phyloP scores from a whole-genome alignment of 2,113 vertebrate species.

The Mus pahari region DNA sequence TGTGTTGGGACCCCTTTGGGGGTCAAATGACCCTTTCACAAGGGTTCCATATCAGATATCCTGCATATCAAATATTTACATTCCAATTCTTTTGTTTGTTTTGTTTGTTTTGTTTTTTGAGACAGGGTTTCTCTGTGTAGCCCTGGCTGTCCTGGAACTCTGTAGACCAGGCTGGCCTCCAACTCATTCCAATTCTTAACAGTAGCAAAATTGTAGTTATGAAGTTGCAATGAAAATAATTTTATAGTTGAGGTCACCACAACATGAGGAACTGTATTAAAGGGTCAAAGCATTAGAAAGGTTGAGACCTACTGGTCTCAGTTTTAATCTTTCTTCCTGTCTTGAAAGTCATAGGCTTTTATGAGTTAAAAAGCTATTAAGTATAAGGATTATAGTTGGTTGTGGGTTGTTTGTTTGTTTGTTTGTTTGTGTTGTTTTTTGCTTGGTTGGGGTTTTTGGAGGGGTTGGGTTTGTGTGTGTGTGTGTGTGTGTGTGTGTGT shows the following conservation, averaged over 20 bases:
- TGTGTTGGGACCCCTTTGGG: not conserved
- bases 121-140: too few species aligned
- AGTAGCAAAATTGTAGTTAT: not conserved
- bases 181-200: not conserved
- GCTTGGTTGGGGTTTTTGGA: too few species aligned
- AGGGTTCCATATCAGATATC: not conserved
- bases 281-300: not conserved
- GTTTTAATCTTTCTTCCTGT: not conserved
- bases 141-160: too few species aligned
- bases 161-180: too few species aligned
- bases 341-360: not conserved
- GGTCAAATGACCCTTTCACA: not conserved
- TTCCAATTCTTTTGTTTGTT: too few species aligned
- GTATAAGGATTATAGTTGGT: not conserved
- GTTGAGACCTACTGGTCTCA: not conserved
- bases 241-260: not conserved
- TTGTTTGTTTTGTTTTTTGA: too few species aligned
- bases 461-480: too few species aligned
- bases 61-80: not conserved
- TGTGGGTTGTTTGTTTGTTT: not conserved
- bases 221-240: not conserved
- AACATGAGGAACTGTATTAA: not conserved
- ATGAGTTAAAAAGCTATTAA: constrained; percentile 27
- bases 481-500: too few species aligned
- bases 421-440: too few species aligned